phyloP scores from a whole-genome alignment of 2,797 vertebrate species.

The Discoglossus pictus region DNA sequence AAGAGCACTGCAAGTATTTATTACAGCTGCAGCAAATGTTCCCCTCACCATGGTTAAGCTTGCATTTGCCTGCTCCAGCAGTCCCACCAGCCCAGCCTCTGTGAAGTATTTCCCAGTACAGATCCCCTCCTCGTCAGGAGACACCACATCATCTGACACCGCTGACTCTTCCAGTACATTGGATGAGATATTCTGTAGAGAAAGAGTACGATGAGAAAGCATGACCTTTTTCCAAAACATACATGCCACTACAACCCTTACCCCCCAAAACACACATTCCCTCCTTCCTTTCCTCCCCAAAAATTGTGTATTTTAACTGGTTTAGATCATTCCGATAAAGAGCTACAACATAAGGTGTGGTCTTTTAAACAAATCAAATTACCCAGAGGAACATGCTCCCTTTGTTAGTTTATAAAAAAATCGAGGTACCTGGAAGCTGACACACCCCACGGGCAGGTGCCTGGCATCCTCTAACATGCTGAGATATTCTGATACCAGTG shows the following conservation, averaged over 20 bases:
- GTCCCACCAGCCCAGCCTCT: conserved; percentile 85
- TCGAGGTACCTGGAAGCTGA: conserved; percentile 83
- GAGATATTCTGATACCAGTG: conserved; percentile 89
- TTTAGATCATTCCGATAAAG: no score
- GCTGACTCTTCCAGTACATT: conserved; percentile 90
- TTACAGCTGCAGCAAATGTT: no score
- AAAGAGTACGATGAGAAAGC: background rate
- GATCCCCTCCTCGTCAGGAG: conserved; percentile 91
- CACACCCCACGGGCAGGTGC: conserved; percentile 90
- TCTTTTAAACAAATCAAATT: no score
- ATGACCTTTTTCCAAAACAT: no score
- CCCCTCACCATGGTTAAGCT: conserved; percentile 86
- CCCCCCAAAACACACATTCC: rapidly evolving
- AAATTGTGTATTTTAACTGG: no score
- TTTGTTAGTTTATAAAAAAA: no score
- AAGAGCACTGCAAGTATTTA: no score
- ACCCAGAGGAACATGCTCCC: no score
- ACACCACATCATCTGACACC: conserved; percentile 87
- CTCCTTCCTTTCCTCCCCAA: no score
- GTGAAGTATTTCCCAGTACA: conserved; percentile 92
- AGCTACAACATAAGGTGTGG: no score
- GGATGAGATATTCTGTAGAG: conserved; percentile 83
- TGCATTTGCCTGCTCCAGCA: conserved; percentile 84
- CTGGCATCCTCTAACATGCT: conserved; percentile 91
- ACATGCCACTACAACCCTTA: no score